Percentiles rank a stretch among this genome's conserved stretches.
phyloP scores from a whole-genome alignment of 2,113 vertebrate species.

The Thinocorus orbignyianus region DNA sequence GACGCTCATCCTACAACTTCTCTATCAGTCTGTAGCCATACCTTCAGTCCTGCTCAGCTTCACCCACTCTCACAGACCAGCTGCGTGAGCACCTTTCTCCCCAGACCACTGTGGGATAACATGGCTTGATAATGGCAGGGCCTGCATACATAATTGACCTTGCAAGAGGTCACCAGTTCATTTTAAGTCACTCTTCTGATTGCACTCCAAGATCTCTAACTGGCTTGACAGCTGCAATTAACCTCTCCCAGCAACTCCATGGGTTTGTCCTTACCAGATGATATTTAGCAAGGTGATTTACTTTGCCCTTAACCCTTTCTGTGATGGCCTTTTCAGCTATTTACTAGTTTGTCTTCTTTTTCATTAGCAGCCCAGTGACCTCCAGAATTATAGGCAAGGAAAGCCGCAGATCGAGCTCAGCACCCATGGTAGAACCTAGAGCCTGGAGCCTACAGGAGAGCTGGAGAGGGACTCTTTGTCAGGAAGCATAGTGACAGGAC shows the following conservation, averaged over 20 bases:
- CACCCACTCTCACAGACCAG: background rate
- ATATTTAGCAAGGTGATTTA: background rate
- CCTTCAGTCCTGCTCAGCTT: background rate
- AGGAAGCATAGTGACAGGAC: too few relatives aligned
- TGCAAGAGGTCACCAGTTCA: background rate
- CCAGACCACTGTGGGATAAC: background rate
- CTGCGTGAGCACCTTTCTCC: background rate
- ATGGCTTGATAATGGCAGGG: background rate
- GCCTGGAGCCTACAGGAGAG: too few relatives aligned
- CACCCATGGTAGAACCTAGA: background rate
- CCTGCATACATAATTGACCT: background rate
- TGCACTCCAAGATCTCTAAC: background rate
- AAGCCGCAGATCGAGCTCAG: background rate
- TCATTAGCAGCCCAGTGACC: background rate
- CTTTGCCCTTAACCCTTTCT: background rate
- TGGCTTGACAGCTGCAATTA: background rate
- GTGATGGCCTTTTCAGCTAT: background rate
- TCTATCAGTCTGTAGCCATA: background rate
- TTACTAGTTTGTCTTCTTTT: background rate
- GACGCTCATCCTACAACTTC: accelerated
- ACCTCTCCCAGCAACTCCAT: background rate
- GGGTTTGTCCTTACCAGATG: background rate
- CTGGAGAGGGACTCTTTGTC: too few relatives aligned
- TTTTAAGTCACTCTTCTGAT: background rate
- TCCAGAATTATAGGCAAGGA: background rate